Evolutionary conservation across 2,888 invertebrate genomes (phyloP), one percentile per base, ranked within the genome.

Genomic region (Ditylenchus weischeri): DNA sequence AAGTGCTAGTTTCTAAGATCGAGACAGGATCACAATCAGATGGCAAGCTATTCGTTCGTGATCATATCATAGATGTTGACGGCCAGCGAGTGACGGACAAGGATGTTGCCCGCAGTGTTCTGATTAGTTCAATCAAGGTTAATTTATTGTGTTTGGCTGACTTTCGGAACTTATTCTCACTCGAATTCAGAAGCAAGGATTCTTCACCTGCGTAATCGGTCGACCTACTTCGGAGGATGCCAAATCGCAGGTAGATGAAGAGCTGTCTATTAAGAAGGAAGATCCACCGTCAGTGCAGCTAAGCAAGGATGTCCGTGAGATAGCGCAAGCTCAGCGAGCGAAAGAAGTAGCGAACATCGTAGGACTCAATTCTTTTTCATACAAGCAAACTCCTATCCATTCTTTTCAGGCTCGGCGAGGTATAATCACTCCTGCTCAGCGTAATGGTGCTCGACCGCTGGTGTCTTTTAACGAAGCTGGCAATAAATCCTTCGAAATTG

Each of bases 1-100:
- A 78, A 57, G 78, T 79, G 57, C 71, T 79, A 13, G 78, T 79
- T 7, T 75, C 75, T 19, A 72, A 75, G 49, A 69, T 69, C 47
- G 76, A 77, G 62, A 68, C 71, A 18, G 75, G 75, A 19, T 75
- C 77, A 15, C 64, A 77, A 18, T 72, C 75, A 50, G 72, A 72
- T 21, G 64, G 65, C 29, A 68, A 69, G 57, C 60, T 78, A 7
- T 65, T 47, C 54, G 64, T 75, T 49, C 69, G 72, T 23, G 75
- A 75, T 59, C 75, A 75, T 63, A 71, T 75, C 62, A 67, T 75
- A 60, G 75, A 75, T 60, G 69, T 75, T 43, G 70, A 75, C 38
- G 64, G 68, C 19, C 66, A 61, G 35, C 75, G 75, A 0, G 75
- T 75, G 23, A 75, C 75, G 4, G 75, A 75, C 62, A 75, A 74